These are phyloP conservation scores for Neoaliturus tenellus DNA, from an alignment of 2,888 invertebrate species.

Conservation along the genomic window DNA sequence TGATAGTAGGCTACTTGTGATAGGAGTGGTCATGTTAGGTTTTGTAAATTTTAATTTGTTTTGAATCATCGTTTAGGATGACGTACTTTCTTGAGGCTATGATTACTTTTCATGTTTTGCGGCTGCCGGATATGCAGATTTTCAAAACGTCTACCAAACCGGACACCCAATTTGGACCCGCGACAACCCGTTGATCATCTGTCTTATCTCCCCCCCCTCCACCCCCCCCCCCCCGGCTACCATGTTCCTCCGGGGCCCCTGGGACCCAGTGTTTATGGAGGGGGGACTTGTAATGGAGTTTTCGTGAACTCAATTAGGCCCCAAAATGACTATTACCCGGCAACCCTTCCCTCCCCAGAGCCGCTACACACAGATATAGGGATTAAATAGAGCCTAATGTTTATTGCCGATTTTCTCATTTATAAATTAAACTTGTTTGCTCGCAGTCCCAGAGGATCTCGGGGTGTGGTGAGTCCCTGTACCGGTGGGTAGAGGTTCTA, in stretches of 20 bases:
- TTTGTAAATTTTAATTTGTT: too few relatives aligned
- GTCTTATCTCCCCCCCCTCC: not conserved
- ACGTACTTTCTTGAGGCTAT: too few relatives aligned
- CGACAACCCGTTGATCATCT: not conserved
- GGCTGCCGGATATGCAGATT: too few relatives aligned
- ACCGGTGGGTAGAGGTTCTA: too few relatives aligned
- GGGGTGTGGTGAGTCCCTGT: not conserved
- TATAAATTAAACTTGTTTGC: slow-evolving; percentile 51
- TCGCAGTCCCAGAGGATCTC: not conserved
- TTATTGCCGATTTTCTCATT: slow-evolving; percentile 52
- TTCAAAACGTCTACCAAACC: too few relatives aligned
- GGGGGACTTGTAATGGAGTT: slow-evolving; percentile 59
- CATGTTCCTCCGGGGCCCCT: not conserved
- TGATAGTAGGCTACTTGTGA: too few relatives aligned
- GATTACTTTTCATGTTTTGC: not conserved
- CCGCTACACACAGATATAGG: slow-evolving; percentile 56
- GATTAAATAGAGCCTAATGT: slow-evolving; percentile 58
- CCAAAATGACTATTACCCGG: slow-evolving; percentile 61
- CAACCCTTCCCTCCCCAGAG: slow-evolving; percentile 60
- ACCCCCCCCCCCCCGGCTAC: not conserved
- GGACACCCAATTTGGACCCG: not conserved
- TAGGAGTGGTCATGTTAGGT: too few relatives aligned
- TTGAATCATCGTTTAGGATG: too few relatives aligned
- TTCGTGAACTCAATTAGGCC: slow-evolving; percentile 61
- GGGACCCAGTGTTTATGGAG: slow-evolving; percentile 36